A percentile compares a stretch with the other conserved stretches of the same genome.
Evolutionary conservation across 2,797 vertebrate species (phyloP).

Genomic region (Anomalospiza imberbis): DNA sequence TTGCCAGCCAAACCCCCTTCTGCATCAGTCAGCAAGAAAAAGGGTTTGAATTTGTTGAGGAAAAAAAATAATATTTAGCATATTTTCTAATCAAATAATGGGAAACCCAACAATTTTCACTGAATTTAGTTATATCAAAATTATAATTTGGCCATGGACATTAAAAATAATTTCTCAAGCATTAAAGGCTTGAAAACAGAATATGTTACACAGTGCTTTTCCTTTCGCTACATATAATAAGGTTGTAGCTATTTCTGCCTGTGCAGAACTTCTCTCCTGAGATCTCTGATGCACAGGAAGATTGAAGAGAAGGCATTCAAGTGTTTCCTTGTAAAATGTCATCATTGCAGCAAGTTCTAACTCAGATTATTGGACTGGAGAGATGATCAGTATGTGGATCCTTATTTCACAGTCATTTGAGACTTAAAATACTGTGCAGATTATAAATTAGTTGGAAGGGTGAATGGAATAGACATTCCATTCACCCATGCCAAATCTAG

Average conservation of each 20-base stretch:
- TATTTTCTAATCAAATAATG: background rate
- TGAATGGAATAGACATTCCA: background rate
- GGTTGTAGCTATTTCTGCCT: background rate
- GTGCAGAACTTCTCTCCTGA: background rate
- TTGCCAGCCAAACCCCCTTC: background rate
- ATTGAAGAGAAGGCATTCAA: background rate
- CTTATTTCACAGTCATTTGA: constrained; percentile 8
- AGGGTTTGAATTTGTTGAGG: background rate
- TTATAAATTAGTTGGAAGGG: background rate
- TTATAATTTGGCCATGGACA: background rate
- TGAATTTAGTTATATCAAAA: background rate
- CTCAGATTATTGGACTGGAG: constrained; percentile 15
- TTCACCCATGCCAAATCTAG: background rate
- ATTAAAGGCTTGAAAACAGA: background rate
- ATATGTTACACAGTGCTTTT: background rate
- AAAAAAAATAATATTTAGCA: background rate
- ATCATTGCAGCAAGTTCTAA: background rate
- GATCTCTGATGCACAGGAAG: background rate
- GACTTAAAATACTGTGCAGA: background rate
- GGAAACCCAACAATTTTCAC: background rate
- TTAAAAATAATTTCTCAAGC: background rate
- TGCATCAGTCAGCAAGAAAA: background rate
- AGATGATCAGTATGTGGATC: background rate
- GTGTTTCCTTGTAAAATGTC: constrained; percentile 23
- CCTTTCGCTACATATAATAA: background rate